These are phyloP conservation scores for Macrophya alboannulata DNA, from an alignment of 2,888 invertebrate genomes.

Conservation along the genomic window DNA sequence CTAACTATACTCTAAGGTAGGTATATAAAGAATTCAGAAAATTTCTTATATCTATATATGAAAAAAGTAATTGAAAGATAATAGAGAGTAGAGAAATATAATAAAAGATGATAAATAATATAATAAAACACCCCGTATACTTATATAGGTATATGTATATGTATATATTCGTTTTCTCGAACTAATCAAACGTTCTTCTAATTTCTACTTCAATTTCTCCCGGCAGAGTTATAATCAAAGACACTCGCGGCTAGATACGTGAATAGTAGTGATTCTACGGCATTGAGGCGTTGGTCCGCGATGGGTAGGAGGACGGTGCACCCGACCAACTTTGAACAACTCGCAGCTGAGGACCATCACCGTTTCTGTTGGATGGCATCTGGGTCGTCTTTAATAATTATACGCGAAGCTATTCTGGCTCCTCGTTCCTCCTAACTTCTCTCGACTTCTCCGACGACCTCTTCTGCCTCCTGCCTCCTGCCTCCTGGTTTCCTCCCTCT, in stretches of 20 bases:
- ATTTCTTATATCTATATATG: not conserved
- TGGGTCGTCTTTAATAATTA: conserved; percentile 70
- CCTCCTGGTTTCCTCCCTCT: conserved; percentile 5
- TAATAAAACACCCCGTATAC: not conserved
- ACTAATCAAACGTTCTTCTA: conserved; percentile 5
- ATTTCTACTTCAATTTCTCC: conserved; percentile 21
- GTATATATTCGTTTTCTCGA: not conserved
- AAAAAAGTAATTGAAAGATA: not conserved
- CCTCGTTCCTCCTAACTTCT: conserved; percentile 57
- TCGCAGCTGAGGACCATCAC: conserved; percentile 53
- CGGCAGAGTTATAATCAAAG: conserved; percentile 38
- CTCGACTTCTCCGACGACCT: conserved; percentile 43
- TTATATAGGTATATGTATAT: not conserved
- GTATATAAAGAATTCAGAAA: no score
- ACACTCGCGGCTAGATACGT: conserved; percentile 26
- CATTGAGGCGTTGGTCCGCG: conserved; percentile 55
- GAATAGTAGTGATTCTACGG: conserved; percentile 56
- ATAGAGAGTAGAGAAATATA: not conserved
- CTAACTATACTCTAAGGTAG: no score
- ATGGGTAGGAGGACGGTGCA: conserved; percentile 4
- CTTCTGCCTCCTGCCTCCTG: conserved; percentile 31
- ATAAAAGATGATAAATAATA: not conserved
- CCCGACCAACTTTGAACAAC: conserved; percentile 46
- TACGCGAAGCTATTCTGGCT: conserved; percentile 69
- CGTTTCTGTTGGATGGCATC: conserved; percentile 63